Percentiles rank a stretch among this genome's conserved stretches.
These are phyloP conservation scores for Halcyon badia DNA, from an alignment of 2,797 vertebrate species.

Conservation along the genomic window DNA sequence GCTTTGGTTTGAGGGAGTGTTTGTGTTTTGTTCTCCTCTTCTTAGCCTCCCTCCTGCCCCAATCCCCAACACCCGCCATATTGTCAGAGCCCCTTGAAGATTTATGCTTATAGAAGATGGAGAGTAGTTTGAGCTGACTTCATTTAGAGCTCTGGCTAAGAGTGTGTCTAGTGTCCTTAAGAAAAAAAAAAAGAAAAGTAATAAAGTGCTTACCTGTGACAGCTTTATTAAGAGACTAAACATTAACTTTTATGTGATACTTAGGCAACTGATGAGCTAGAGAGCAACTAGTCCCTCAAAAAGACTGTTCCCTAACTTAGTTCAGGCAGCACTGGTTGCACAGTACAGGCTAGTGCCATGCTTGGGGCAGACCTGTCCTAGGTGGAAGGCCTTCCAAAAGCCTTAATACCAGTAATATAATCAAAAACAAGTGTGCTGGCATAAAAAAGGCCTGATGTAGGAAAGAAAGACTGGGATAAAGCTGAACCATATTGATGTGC, in stretches of 20 bases:
- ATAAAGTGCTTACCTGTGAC: slow-evolving; percentile 40
- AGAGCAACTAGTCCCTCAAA: background rate
- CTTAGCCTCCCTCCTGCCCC: background rate
- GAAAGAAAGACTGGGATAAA: background rate
- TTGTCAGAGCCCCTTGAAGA: background rate
- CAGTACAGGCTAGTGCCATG: background rate
- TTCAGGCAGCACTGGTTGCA: background rate
- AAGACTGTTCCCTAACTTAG: background rate
- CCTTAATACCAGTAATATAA: background rate
- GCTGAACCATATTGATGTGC: background rate
- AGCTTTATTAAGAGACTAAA: slow-evolving; percentile 62
- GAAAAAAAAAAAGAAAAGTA: background rate
- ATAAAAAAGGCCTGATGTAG: background rate
- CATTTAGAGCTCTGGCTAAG: slow-evolving; percentile 14
- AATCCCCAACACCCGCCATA: background rate
- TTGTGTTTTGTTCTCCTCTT: background rate
- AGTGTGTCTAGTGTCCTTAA: slow-evolving; percentile 6
- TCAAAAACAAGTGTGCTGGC: background rate
- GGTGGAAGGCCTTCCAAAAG: background rate
- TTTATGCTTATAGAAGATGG: background rate
- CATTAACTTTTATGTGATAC: background rate
- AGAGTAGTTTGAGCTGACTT: slow-evolving; percentile 6
- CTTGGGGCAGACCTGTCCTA: background rate
- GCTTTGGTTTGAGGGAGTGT: background rate
- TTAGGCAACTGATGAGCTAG: background rate